Conservation (phyloP, 2,888 invertebrate species). For the Thysanoteuthis rhombus region DNA sequence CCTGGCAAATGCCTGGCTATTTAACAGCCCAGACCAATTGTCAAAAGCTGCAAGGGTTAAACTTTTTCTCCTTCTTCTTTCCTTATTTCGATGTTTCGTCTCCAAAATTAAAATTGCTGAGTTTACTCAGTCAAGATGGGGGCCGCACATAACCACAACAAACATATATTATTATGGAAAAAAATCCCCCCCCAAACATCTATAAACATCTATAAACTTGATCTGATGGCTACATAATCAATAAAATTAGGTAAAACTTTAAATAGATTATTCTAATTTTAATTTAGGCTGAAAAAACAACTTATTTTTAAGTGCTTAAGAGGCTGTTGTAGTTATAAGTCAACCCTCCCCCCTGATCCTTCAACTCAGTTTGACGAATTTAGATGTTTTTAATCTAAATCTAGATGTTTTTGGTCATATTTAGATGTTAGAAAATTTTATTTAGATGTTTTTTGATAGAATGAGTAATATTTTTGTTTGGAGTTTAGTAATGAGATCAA, state of each 20-base stretch:
- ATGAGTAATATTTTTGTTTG: too few species aligned
- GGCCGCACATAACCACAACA: not conserved
- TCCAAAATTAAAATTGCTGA: not conserved
- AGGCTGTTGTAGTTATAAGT: not conserved
- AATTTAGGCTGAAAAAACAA: not conserved
- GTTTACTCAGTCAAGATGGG: not conserved
- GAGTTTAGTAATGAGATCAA: too few species aligned
- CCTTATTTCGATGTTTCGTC: not conserved
- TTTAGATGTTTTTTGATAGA: too few species aligned
- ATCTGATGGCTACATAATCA: not conserved
- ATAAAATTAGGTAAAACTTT: not conserved
- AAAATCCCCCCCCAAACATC: not conserved
- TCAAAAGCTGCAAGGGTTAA: not conserved
- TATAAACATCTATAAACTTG: not conserved
- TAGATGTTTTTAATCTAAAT: too few species aligned
- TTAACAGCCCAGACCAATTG: not conserved
- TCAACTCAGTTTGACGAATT: too few species aligned
- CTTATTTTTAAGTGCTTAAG: not conserved
- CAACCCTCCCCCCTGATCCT: not conserved
- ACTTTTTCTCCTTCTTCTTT: not conserved
- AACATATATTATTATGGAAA: not conserved
- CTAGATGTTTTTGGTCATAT: too few species aligned
- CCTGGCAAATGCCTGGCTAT: conserved; percentile 15
- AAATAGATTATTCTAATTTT: not conserved
- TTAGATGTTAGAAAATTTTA: too few species aligned